Evolutionary conservation across 1,140 invertebrate species (phyloP).

Genomic region (Polypedilum pembai): DNA sequence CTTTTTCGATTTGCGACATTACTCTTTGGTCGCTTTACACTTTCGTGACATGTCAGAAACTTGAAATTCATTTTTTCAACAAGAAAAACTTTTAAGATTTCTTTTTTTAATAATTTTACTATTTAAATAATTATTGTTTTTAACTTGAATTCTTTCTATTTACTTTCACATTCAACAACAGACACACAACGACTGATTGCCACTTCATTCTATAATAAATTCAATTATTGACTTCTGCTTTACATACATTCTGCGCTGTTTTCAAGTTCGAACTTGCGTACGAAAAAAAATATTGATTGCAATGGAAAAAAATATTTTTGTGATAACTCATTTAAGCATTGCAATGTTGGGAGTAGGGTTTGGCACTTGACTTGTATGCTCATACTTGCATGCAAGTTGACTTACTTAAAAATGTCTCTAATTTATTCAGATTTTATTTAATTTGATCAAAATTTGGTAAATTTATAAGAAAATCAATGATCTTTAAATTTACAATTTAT

Average conservation of each 20-base stretch:
- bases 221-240: background rate
- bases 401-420: too few relatives aligned
- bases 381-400: too few relatives aligned
- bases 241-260: background rate
- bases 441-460: too few relatives aligned
- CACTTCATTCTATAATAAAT: background rate
- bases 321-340: too few relatives aligned
- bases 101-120: background rate
- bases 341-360: too few relatives aligned
- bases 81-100: background rate
- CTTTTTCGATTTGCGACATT: background rate
- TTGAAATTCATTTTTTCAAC: constrained; percentile 21
- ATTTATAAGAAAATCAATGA: too few relatives aligned
- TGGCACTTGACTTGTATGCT: too few relatives aligned
- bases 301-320: background rate
- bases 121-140: constrained; percentile 1
- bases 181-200: constrained; percentile 22
- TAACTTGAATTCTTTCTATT: background rate
- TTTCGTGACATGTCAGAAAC: background rate
- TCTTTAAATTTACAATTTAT: too few relatives aligned
- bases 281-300: background rate
- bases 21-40: background rate
- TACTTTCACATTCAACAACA: constrained; percentile 23
- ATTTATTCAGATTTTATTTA: too few relatives aligned
- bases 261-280: constrained; percentile 24